Evolutionary conservation across 2,113 vertebrate species (phyloP), one percentile per base, ranked within the genome.

Genomic region (Amblyornis subalaris): DNA sequence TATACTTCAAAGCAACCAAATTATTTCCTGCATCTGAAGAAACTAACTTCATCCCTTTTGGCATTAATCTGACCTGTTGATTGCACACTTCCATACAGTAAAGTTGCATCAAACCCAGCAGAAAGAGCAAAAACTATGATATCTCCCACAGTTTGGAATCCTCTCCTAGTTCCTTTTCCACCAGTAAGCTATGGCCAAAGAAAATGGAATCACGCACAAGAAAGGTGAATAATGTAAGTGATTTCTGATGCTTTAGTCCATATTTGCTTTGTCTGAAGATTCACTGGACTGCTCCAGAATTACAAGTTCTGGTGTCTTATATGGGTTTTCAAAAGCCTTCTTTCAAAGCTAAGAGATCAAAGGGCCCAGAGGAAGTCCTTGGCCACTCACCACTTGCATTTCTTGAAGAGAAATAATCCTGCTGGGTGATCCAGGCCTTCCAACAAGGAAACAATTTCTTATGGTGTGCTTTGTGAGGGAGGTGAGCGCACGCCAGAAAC

Each of bases 381-480:
- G 60, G 33, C 85, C 48, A 81, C 47, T 79, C 72, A 45, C 3
- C 14, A 35, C 31, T 89, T 91, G 22, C 26, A 69, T 35, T 91
- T 96, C 74, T 83, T 88, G 81, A 84, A 88, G n/a, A 54, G 47
- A 90, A 96, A 77, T 62, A 74, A 40, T 19, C 33, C 44, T 67
- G 13, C 38, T 5, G 29, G 35, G 51, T 6, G 19, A 84, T 61
- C 64, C 80, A 70, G 50, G 24, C 29, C 29, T 96, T 93, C 79
- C 78, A 94, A 72, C 66, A 95, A 57, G 73, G 60, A 95, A 96
- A 92, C 9, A 81, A 89, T 93, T 90, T 93, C 31, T 88, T 88
- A 74, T 64, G 12, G 31, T 93, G 9, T 88, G 54, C 69, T 94
- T 85, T 69, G 40, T 23, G 92, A 96, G 58, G 28, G 22, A 90